A percentile compares a stretch with the other conserved stretches of the same genome.
Evolutionary conservation across 2,113 vertebrate genomes (phyloP).

Genomic region (Nesogale talazaci): DNA sequence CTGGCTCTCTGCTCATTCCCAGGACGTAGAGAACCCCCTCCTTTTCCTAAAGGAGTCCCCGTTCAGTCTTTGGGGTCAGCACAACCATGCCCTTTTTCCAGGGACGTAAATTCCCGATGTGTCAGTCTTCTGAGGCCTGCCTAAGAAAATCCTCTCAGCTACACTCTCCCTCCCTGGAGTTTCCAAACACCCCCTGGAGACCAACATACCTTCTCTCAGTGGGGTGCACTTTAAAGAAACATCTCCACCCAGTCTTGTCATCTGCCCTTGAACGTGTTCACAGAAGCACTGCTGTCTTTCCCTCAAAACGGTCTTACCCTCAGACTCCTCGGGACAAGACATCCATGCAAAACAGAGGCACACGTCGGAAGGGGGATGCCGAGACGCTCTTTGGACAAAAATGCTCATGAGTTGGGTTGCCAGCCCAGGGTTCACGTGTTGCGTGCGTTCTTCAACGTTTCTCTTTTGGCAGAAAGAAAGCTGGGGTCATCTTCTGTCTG

Average conservation of each 20-base stretch:
- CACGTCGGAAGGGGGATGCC: background rate
- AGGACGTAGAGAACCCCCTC: background rate
- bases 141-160: background rate
- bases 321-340: background rate
- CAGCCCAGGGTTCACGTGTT: slow-evolving; percentile 17
- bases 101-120: background rate
- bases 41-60: background rate
- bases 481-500: slow-evolving; percentile 44
- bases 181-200: background rate
- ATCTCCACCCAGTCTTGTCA: background rate
- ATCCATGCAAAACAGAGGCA: background rate
- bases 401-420: slow-evolving; percentile 4
- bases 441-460: slow-evolving; percentile 51
- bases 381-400: background rate
- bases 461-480: slow-evolving; percentile 47
- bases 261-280: background rate
- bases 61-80: slow-evolving; percentile 1
- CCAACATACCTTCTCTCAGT: too few species aligned
- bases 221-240: background rate
- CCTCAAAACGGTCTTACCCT: background rate
- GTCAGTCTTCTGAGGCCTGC: background rate
- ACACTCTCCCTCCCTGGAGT: background rate
- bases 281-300: background rate
- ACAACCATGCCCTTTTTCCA: background rate
- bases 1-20: background rate